Evolutionary conservation across 2,113 vertebrate species (phyloP), one percentile per base, ranked within the genome.

Genomic region (Mungos mungo): DNA sequence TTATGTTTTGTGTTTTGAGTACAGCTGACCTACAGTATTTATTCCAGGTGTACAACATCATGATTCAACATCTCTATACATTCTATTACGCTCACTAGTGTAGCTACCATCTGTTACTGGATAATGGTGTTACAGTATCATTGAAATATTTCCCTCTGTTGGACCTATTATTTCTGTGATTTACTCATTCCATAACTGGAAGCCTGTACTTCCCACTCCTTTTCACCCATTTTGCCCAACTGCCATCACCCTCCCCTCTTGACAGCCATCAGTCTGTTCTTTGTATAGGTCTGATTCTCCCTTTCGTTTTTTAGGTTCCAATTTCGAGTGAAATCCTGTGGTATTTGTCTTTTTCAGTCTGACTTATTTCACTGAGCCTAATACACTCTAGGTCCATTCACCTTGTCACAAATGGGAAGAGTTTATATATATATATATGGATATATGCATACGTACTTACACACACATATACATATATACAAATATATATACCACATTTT

Each of bases 401-500:
- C 4, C 3, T 74, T 74, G 72, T 47, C 41, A 76, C 74, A 76
- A 31, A 47, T 47, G 27, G 41, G 13, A 47, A 41, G 41, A 76
- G 38, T 41, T 76, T 15, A 47, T 77, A 77, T 77, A 47, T 77
- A 77, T 77, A 47, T 14, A 9, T 31, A 27, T 31, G 12, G 15
- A 41, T 29, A 8, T 29, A 19, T 18, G 8, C 18, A 3, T 29
- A 6, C 25, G 23, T 60, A 60, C 57, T 9, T 60, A 41, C 8
- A 15, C 15, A 19, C 16, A 18, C 3, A 1, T 15, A 27, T 6
- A 0, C 7, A 23, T 60, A 60, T 7, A 23, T 60, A 60, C 8
- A 60, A 60, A 60, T 60, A 60, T 60, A 3, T 45, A 31, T 31
- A 13, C 72, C 41, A 76, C 72, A 31, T 76, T 76, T 76, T 76